These are phyloP conservation scores for Drosophila pachea DNA, from an alignment of 1,140 invertebrate species.

Conservation along the genomic window DNA sequence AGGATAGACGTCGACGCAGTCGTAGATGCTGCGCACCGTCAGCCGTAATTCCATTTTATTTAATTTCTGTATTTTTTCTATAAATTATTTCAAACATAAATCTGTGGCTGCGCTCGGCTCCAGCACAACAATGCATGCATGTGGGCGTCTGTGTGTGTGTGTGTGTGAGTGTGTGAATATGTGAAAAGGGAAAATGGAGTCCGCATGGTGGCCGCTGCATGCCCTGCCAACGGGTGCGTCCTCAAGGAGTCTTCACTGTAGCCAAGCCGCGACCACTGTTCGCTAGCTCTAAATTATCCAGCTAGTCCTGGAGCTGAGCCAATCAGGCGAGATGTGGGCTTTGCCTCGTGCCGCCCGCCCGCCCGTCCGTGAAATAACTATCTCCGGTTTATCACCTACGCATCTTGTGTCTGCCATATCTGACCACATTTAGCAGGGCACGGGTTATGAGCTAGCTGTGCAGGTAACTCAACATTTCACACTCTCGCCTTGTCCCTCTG, in stretches of 20 bases:
- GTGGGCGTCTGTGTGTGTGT: background rate
- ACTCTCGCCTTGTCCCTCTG: background rate
- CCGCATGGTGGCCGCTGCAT: background rate
- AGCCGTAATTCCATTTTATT: conserved; percentile 69
- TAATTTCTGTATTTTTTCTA: conserved; percentile 73
- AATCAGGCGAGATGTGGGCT: too few relatives aligned
- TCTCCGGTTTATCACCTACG: conserved; percentile 16
- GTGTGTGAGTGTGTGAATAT: background rate
- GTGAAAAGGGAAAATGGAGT: background rate
- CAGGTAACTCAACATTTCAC: conserved; percentile 14
- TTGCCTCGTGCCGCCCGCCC: too few relatives aligned
- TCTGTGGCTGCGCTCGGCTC: conserved; percentile 51
- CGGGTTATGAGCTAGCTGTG: conserved; percentile 23
- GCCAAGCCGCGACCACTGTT: too few relatives aligned
- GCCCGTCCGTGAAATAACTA: too few relatives aligned
- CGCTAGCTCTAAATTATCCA: too few relatives aligned
- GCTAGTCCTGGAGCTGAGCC: too few relatives aligned
- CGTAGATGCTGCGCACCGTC: conserved; percentile 11
- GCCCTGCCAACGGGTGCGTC: background rate
- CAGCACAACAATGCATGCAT: background rate
- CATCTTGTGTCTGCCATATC: conserved; percentile 31
- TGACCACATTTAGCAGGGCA: conserved; percentile 19
- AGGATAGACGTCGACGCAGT: conserved; percentile 64
- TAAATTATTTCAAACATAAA: conserved; percentile 77
- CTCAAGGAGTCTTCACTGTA: too few relatives aligned